A percentile compares a stretch with the other conserved stretches of the same genome.
These are phyloP conservation scores for Euura lappo DNA, from an alignment of 1,140 invertebrate species.

Conservation along the genomic window DNA sequence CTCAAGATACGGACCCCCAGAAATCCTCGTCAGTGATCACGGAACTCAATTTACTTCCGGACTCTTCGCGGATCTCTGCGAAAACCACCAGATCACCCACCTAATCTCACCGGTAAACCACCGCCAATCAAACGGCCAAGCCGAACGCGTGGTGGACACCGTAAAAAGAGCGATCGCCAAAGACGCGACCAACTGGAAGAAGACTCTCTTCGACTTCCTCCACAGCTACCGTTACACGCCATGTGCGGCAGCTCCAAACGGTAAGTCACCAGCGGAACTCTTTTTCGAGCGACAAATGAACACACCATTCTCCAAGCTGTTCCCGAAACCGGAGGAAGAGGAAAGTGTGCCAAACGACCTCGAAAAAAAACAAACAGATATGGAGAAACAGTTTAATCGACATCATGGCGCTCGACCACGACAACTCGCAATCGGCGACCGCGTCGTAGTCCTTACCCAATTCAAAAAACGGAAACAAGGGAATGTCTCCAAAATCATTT, in stretches of 20 bases:
- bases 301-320: conserved; percentile 5
- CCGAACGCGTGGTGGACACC: conserved; percentile 32
- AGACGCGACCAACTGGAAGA: background rate
- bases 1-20: conserved; percentile 42
- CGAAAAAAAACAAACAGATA: background rate
- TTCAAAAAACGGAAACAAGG: background rate
- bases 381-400: background rate
- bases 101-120: conserved; percentile 29
- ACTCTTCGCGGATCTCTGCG: conserved; percentile 42
- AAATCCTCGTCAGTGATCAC: conserved; percentile 48
- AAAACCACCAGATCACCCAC: conserved; percentile 18
- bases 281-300: conserved; percentile 8
- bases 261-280: conserved; percentile 9
- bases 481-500: conserved; percentile 1
- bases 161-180: conserved; percentile 1
- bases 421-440: conserved; percentile 10
- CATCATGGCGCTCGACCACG: conserved; percentile 14
- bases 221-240: conserved; percentile 11
- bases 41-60: conserved; percentile 47
- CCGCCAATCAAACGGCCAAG: conserved; percentile 31
- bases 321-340: background rate
- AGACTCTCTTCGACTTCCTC: background rate
- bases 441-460: conserved; percentile 9
- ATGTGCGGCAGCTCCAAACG: background rate
- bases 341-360: background rate